Evolutionary conservation across 1,140 invertebrate species (phyloP).

Genomic region (Scylla paramamosain): DNA sequence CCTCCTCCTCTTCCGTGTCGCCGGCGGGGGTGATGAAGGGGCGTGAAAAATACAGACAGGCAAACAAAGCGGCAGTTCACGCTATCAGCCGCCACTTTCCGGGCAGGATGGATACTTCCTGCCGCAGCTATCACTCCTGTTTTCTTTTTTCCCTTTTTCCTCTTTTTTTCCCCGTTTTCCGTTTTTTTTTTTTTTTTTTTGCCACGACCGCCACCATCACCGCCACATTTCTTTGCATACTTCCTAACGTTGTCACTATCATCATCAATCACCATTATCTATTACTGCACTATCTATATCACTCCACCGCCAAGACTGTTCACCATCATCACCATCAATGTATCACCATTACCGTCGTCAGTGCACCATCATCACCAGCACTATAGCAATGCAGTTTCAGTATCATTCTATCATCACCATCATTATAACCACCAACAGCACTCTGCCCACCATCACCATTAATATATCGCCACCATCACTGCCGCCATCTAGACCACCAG

Average conservation of each 20-base stretch:
- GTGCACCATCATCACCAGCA: background rate
- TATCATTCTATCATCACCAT: background rate
- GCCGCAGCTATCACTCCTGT: too few relatives aligned
- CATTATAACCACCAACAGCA: background rate
- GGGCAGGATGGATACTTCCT: too few relatives aligned
- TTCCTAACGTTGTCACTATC: background rate
- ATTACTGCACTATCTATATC: background rate
- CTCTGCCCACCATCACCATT: background rate
- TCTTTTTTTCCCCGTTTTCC: too few relatives aligned
- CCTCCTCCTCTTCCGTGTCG: background rate
- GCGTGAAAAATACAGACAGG: background rate
- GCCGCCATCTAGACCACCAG: too few relatives aligned
- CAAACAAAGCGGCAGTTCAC: too few relatives aligned
- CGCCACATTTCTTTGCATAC: background rate
- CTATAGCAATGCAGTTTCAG: background rate
- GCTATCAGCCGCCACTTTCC: too few relatives aligned
- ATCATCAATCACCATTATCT: conserved; percentile 13
- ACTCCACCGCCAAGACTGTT: background rate
- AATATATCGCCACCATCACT: background rate
- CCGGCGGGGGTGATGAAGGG: too few relatives aligned
- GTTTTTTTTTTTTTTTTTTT: background rate
- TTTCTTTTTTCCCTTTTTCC: too few relatives aligned
- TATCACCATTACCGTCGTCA: background rate
- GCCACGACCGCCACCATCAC: background rate
- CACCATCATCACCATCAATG: background rate